phyloP scores from a whole-genome alignment of 2,797 vertebrate genomes.

The Cryptoblepharus egeriae region DNA sequence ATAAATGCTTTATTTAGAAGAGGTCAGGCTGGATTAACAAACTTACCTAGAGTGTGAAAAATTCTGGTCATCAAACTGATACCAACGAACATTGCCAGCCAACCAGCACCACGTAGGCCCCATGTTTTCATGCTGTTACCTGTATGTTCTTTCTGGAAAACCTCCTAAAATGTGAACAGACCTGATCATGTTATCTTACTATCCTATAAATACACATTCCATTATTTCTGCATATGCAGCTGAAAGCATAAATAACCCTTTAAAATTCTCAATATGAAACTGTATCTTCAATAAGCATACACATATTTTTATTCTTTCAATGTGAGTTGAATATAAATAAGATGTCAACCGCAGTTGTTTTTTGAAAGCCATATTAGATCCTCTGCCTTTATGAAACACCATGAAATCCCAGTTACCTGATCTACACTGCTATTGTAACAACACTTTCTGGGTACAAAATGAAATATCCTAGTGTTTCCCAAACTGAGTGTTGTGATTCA shows the following conservation, averaged over 20 bases:
- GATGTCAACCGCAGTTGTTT: too few relatives aligned
- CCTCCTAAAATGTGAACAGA: slow-evolving; percentile 80
- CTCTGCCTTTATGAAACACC: slow-evolving; percentile 14
- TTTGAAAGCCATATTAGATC: background rate
- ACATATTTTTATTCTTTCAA: background rate
- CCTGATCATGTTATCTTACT: background rate
- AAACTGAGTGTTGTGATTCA: too few relatives aligned
- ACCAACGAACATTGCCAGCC: slow-evolving; percentile 92
- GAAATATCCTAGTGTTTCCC: too few relatives aligned
- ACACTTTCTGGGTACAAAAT: too few relatives aligned
- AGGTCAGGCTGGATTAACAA: slow-evolving; percentile 13
- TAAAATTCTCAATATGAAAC: background rate
- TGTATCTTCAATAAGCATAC: background rate
- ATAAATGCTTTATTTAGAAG: background rate
- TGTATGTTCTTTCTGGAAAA: slow-evolving; percentile 88
- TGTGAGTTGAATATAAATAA: background rate
- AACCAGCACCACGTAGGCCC: slow-evolving; percentile 89
- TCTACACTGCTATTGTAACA: too few relatives aligned
- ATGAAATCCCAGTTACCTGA: slow-evolving; percentile 25
- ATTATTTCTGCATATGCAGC: background rate
- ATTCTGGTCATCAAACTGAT: slow-evolving; percentile 90
- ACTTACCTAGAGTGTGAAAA: slow-evolving; percentile 89
- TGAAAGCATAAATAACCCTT: background rate
- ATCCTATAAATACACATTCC: background rate
- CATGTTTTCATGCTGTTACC: slow-evolving; percentile 89